phyloP scores from a whole-genome alignment of 2,797 vertebrate genomes.

The Chromobotia macracanthus region DNA sequence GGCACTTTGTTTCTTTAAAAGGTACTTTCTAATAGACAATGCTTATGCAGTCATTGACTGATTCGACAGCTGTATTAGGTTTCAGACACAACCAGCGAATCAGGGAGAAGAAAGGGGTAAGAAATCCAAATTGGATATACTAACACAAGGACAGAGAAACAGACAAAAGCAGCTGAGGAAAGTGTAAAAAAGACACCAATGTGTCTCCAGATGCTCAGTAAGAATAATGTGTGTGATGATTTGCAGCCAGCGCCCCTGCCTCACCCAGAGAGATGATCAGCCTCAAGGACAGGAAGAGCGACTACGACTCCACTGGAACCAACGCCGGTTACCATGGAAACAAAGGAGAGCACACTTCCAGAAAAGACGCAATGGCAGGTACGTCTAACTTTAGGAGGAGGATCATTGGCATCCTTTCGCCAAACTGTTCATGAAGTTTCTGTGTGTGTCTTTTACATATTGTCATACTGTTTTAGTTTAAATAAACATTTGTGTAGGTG shows the following conservation, averaged over 20 bases:
- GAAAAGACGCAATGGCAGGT: constrained; percentile 98
- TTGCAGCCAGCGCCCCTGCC: constrained; percentile 93
- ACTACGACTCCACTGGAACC: constrained; percentile 95
- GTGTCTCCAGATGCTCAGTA: constrained; percentile 42
- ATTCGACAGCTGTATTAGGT: no score
- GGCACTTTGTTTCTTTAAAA: background rate
- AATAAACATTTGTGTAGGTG: no score
- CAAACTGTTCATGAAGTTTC: no score
- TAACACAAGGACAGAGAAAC: background rate
- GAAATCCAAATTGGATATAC: background rate
- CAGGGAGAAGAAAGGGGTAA: background rate
- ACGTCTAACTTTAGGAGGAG: constrained; percentile 57
- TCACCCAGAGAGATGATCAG: constrained; percentile 99
- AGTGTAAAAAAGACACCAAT: constrained; percentile 24
- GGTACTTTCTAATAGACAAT: background rate
- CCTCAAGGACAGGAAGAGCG: constrained; percentile 98
- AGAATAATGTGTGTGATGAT: constrained; percentile 50
- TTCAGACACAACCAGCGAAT: no score
- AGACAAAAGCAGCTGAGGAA: constrained; percentile 19
- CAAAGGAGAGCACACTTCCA: constrained; percentile 96
- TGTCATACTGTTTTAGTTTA: no score
- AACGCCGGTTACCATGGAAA: constrained; percentile 92
- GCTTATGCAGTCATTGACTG: no score
- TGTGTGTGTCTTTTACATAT: no score
- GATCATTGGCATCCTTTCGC: background rate